A percentile compares a stretch with the other conserved stretches of the same genome.
Evolutionary conservation across 2,113 vertebrate species (phyloP).

Genomic region (Prochilodus magdalenae): DNA sequence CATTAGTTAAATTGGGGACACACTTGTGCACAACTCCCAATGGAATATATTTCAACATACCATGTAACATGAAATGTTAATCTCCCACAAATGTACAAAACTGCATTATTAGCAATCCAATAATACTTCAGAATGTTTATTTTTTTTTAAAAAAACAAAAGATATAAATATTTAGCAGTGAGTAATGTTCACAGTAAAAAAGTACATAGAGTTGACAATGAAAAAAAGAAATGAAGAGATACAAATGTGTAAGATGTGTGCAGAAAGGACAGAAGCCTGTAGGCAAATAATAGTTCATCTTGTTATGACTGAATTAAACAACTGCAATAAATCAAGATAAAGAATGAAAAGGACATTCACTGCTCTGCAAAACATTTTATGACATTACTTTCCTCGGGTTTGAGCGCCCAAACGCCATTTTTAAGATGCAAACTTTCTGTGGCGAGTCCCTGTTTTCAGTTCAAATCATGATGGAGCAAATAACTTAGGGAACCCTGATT

Average conservation of each 20-base stretch:
- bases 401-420: not conserved
- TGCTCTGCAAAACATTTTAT: not conserved
- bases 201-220: not conserved
- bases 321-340: not conserved
- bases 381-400: not conserved
- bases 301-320: not conserved
- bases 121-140: not conserved
- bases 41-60: no score
- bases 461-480: not conserved
- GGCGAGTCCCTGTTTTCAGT: no score
- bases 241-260: not conserved
- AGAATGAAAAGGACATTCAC: not conserved
- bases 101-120: not conserved
- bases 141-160: no score
- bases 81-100: not conserved
- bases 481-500: no score
- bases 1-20: no score
- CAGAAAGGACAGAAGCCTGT: no score
- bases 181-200: not conserved
- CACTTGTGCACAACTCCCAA: no score
- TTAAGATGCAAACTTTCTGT: no score
- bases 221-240: not conserved
- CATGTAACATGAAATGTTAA: no score
- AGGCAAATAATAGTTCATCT: not conserved
- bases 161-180: conserved; percentile 2